Evolutionary conservation across 2,797 vertebrate species (phyloP), one percentile per base, ranked within the genome.

Genomic region (Peromyscus attwateri): DNA sequence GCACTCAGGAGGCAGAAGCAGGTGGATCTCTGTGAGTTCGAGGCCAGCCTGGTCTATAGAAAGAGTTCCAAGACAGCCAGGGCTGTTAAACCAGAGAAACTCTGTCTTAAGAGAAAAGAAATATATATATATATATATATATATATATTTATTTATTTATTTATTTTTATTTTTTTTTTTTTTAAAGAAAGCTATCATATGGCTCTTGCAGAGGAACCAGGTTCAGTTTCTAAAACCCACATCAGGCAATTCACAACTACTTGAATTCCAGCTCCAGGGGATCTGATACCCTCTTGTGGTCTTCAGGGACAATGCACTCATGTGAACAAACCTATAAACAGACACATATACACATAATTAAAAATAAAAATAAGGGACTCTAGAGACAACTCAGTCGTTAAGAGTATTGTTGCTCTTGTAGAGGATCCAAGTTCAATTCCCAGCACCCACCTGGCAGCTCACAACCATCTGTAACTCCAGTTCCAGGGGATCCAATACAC

Each of bases 281-380:
- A 71, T 70, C 31, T 27, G 21, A 71, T 13, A 71, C 49, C 83
- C 23, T 87, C 85, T 73, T 87, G 34, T 55, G 66, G 25, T 8
- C 13, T 87, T 52, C n/a, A 29, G 21, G 46, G 29, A 25, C 46
- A 87, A 46, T 37, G 9, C 23, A 87, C 34, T 55, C 46, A 71
- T 13, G 19, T 55, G 23, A 3, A 37, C 46, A 87, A 52, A 49
- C 31, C 23, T 6, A 70, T 52, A 84, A 40, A 83, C 37, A 84
- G 9, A 66, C 64, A 87, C 84, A 27, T 27, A 70, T 2, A 27
- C 34, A 70, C 46, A 71, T 37, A 87, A 37, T 27, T 73, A 73
- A 31, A 55, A 87, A 29, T 71, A 73, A 87, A 75, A 73, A 49
- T 19, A 94, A 2, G 93, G 70, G 91, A 97, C 95, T 77, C 94